Base-by-base conservation (phyloP, 2,113 vertebrate genomes). In the Uropsilus gracilis region DNA sequence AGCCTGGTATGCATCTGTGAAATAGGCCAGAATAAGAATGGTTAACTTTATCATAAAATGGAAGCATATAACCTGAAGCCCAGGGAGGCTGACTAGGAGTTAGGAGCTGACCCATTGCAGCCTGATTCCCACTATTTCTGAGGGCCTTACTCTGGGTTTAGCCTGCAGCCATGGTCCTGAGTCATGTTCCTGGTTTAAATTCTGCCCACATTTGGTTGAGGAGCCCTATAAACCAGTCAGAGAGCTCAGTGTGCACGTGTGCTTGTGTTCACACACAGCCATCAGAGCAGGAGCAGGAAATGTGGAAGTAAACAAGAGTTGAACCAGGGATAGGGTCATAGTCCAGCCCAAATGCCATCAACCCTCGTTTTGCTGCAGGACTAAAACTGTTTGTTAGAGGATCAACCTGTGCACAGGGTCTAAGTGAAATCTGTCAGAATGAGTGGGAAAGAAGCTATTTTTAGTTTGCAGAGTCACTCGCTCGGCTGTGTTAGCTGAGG, bases 401-500 rank as follows among this genome's bases (percentile, higher is more conserved):
- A 68, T 95, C 97, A 95, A 85, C 94, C 96, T 93, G 93, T 95
- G 89, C 91, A 53, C 75, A 90, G 93, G 96, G 95, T 91, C 91
- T 91, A 80, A 95, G 95, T 94, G 91, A 92, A 84, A 84, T 95
- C 94, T 96, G 96, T 95, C 95, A 81, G 94, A 87, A 84, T 32
- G 94, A 94, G 96, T 97, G 93, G 96, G 93, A 95, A 95, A 95
- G 84, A 78, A 95, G 93, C 96, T 97, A 95, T 97, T 97, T 97
- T 97, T 96, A 96, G 95, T 96, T 95, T 97, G 94, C 97, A 95
- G 94, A 97, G 97, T 97, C 96, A 97, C 97, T 97, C 72, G 75
- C 80, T 97, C 59, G 26, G 93, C 96, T 94, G 69, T 92, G 93
- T 86, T 95, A 94, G 91, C 97, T 94, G 94, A 97, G 96, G 89